Evolutionary conservation across 2,888 invertebrate species (phyloP), one percentile per base, ranked within the genome.

Genomic region (Euzetes globulus): DNA sequence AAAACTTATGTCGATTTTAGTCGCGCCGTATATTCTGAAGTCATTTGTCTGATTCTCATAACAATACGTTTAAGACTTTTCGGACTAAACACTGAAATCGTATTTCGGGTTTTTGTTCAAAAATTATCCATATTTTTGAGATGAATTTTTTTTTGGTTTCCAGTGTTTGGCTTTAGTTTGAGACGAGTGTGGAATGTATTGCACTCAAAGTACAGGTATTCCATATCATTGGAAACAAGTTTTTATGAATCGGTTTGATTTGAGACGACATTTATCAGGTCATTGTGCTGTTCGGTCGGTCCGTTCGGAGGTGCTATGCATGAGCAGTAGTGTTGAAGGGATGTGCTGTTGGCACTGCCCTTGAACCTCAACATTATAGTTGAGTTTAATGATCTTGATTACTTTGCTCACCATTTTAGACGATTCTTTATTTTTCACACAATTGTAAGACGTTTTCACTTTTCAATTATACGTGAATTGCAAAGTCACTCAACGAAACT

Each of bases 211-310:
- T 58, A 58, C 27, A 58, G 58, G 58, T 58, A 58, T 58, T 15
- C 27, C 17, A 25, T 27, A 58, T 58, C 27, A 58, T 58, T 58
- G 58, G 15, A 58, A 58, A 58, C 58, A 25, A 58, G 58, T 58
- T 58, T 58, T 25, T 58, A 58, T 58, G 58, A 58, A 58, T 58
- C 58, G 19, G 58, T 58, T 58, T 17, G 7, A 27, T 29, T 58
- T 2, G 19, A 58, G 13, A 55, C 55, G 58, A 58, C 58, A 58
- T 58, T 58, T 58, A 58, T 58, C 58, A 58, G 58, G 58, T 58
- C 58, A 58, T 58, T 58, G 58, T 58, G 58, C 58, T 29, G 27
- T 25, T 29, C 41, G 41, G 41, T 41, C 41, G 41, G 7, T 41
- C 41, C 41, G 41, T 41, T 41, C 27, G 29, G 25, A 29, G 29